Conservation (phyloP, 2,888 invertebrate genomes). For the Cerceris ruficornis region DNA sequence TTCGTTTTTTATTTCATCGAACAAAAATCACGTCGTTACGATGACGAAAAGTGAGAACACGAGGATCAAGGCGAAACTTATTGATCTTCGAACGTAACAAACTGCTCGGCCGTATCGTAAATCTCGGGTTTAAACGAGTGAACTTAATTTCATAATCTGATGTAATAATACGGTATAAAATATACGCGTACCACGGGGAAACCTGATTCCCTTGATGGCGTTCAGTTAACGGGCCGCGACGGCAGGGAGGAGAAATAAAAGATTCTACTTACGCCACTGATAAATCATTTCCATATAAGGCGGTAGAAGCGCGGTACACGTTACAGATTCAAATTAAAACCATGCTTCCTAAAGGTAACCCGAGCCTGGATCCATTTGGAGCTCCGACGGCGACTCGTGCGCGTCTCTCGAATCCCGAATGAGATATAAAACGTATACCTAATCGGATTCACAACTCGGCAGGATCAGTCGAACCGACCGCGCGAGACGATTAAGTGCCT, state of each 20-base stretch:
- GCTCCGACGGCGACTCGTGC: conserved; percentile 30
- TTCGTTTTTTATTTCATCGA: too few species aligned
- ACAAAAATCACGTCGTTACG: neutral
- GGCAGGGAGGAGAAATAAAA: conserved; percentile 15
- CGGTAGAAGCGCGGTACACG: conserved; percentile 51
- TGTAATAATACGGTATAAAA: neutral
- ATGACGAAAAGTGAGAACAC: neutral
- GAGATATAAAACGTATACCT: conserved; percentile 59
- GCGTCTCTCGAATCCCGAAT: conserved; percentile 65
- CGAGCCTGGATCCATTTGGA: conserved; percentile 61
- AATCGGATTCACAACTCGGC: conserved; percentile 64
- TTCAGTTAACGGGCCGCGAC: conserved; percentile 36
- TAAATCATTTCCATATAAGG: conserved; percentile 67
- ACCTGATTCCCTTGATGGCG: conserved; percentile 47
- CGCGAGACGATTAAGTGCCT: conserved; percentile 57
- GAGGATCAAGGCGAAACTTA: neutral
- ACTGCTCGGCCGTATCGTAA: neutral
- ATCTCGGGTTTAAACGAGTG: neutral
- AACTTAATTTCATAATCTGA: neutral
- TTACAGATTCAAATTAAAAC: conserved; percentile 77
- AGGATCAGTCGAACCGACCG: conserved; percentile 54
- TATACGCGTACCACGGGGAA: conserved; percentile 16
- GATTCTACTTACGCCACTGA: conserved; percentile 57
- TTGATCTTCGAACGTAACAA: neutral
- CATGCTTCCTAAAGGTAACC: conserved; percentile 73